These are phyloP conservation scores for Drosophila mayri DNA, from an alignment of 1,140 invertebrate genomes.

Conservation along the genomic window DNA sequence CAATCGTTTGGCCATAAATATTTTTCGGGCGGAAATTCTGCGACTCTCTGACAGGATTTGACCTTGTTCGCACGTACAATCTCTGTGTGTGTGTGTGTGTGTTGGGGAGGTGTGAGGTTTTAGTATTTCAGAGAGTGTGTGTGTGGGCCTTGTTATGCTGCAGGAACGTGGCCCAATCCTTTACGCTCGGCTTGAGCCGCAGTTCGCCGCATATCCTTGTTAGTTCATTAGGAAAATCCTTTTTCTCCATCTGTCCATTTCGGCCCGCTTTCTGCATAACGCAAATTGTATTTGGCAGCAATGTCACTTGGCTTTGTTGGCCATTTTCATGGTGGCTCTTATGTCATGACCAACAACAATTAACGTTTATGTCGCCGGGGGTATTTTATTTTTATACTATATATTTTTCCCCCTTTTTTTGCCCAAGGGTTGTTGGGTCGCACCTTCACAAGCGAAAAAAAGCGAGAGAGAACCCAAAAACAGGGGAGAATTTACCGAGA, in stretches of 20 bases:
- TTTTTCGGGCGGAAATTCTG: conserved; percentile 19
- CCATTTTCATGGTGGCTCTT: conserved; percentile 58
- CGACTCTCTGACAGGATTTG: conserved; percentile 41
- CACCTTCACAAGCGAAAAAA: conserved; percentile 13
- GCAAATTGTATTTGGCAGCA: conserved; percentile 55
- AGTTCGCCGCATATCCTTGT: conserved; percentile 50
- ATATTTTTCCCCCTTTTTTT: conserved; percentile 23
- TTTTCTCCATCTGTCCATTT: neutral
- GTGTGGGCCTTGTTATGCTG: conserved; percentile 43
- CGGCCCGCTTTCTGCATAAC: conserved; percentile 52
- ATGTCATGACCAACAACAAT: conserved; percentile 74
- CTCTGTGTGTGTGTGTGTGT: neutral
- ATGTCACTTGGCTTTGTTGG: conserved; percentile 54
- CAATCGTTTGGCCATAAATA: conserved; percentile 14
- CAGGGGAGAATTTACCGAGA: neutral
- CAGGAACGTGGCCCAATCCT: conserved; percentile 49
- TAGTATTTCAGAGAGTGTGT: conserved; percentile 16
- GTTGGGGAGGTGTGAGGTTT: neutral
- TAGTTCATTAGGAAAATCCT: conserved; percentile 59
- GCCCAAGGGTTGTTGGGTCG: conserved; percentile 34
- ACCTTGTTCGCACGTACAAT: conserved; percentile 51
- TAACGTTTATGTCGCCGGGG: conserved; percentile 51
- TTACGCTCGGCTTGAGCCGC: conserved; percentile 50
- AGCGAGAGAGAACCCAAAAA: neutral
- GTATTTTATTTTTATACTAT: conserved; percentile 18